A percentile compares a stretch with the other conserved stretches of the same genome.
phyloP scores from a whole-genome alignment of 2,888 invertebrate species.

The Aricia artaxerxes region DNA sequence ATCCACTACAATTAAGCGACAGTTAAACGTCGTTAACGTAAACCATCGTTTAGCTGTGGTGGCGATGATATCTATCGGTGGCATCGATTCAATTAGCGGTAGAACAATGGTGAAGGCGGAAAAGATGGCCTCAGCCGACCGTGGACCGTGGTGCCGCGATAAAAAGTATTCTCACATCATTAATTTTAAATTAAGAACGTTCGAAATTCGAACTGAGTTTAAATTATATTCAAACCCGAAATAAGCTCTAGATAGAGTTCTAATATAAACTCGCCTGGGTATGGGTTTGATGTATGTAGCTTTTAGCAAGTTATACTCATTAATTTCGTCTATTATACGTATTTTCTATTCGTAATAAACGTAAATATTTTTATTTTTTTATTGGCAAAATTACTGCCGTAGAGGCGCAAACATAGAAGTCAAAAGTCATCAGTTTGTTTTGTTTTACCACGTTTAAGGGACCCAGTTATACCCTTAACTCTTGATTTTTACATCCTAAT shows the following conservation, averaged over 20 bases:
- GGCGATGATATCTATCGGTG: constrained; percentile 67
- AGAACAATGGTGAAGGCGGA: constrained; percentile 64
- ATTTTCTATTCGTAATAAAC: too few species aligned
- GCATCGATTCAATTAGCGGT: constrained; percentile 76
- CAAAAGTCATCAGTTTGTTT: too few species aligned
- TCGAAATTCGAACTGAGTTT: neutral
- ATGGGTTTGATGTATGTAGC: neutral
- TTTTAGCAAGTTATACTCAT: too few species aligned
- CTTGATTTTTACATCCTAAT: too few species aligned
- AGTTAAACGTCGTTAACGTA: neutral
- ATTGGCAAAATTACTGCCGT: too few species aligned
- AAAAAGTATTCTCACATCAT: constrained; percentile 29
- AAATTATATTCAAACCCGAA: neutral
- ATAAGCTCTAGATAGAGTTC: neutral
- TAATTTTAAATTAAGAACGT: neutral
- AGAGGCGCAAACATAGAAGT: too few species aligned
- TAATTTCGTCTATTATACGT: too few species aligned
- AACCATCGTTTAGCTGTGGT: constrained; percentile 36
- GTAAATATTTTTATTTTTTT: too few species aligned
- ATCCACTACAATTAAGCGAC: neutral
- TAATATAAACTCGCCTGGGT: neutral
- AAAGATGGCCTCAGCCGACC: constrained; percentile 35
- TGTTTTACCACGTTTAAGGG: too few species aligned
- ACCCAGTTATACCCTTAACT: too few species aligned
- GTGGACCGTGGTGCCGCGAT: constrained; percentile 27